Conservation (phyloP, 2,888 invertebrate genomes). For the Rhimphoctona megacephalus region DNA sequence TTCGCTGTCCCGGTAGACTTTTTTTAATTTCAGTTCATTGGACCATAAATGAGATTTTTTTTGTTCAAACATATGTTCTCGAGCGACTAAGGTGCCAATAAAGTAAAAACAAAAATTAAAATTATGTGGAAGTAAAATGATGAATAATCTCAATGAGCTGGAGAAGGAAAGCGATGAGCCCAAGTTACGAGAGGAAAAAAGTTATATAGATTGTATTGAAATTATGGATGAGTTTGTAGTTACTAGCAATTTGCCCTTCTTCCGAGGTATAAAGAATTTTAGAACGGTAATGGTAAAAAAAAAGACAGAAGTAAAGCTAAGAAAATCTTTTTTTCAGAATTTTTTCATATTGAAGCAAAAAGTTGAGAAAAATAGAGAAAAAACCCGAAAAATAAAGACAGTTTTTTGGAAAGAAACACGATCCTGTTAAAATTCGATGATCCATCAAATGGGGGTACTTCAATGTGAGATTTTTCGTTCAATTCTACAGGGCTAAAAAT, state of each 20-base stretch:
- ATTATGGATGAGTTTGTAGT: constrained; percentile 29
- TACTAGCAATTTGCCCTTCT: background rate
- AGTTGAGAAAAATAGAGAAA: background rate
- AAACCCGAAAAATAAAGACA: too few species aligned
- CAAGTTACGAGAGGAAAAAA: constrained; percentile 37
- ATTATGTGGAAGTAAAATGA: constrained; percentile 32
- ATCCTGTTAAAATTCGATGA: background rate
- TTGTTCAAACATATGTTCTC: background rate
- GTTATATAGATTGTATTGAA: background rate
- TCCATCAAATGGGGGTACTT: background rate
- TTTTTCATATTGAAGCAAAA: background rate
- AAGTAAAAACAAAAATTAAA: constrained; percentile 17
- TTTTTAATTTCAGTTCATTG: too few species aligned
- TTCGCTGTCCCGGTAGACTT: background rate
- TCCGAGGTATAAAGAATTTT: background rate
- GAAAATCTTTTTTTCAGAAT: background rate
- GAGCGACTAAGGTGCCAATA: background rate
- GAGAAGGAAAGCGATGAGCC: background rate
- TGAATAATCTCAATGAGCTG: constrained; percentile 26
- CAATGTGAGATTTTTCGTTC: background rate
- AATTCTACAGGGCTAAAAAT: background rate
- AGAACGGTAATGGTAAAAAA: background rate
- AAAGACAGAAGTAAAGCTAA: constrained; percentile 1
- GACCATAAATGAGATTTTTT: background rate
- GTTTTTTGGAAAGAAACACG: too few species aligned